Evolutionary conservation across 1,140 invertebrate genomes (phyloP).

Genomic region (Euborellia annulipes): DNA sequence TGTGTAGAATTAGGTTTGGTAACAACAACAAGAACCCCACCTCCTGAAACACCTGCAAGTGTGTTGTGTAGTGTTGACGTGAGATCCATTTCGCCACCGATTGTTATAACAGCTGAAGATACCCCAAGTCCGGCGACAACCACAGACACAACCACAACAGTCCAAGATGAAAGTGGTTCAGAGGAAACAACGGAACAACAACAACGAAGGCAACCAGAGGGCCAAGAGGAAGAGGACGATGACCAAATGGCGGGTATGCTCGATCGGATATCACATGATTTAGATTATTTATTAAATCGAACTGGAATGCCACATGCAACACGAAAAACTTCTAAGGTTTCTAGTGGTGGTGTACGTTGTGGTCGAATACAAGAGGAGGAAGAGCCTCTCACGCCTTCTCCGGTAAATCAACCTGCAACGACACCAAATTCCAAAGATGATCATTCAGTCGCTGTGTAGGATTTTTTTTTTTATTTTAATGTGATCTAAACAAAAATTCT

Average conservation of each 20-base stretch:
- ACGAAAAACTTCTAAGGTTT: slow-evolving; percentile 5
- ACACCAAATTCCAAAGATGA: too few relatives aligned
- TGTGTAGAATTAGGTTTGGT: slow-evolving; percentile 20
- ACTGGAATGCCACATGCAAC: slow-evolving; percentile 15
- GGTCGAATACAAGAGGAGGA: slow-evolving; percentile 9
- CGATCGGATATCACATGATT: slow-evolving; percentile 53
- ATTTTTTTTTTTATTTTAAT: too few relatives aligned
- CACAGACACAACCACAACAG: slow-evolving; percentile 4
- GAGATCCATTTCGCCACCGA: slow-evolving; percentile 13
- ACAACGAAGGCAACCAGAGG: neutral
- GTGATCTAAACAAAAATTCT: too few relatives aligned
- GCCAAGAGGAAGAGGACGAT: slow-evolving; percentile 13
- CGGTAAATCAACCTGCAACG: too few relatives aligned
- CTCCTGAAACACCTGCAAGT: slow-evolving; percentile 14
- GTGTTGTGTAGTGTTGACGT: slow-evolving; percentile 23
- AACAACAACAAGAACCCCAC: slow-evolving; percentile 2
- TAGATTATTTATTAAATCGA: slow-evolving; percentile 55
- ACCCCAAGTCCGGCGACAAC: too few relatives aligned
- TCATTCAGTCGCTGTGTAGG: too few relatives aligned
- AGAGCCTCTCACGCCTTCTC: neutral
- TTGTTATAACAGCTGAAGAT: too few relatives aligned
- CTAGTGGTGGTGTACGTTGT: neutral
- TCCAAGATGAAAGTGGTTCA: slow-evolving; percentile 6
- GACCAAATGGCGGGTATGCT: slow-evolving; percentile 37
- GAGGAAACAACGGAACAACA: slow-evolving; percentile 16